Conservation (phyloP, 2,797 vertebrate genomes). For the Heteromormyrus szaboi region DNA sequence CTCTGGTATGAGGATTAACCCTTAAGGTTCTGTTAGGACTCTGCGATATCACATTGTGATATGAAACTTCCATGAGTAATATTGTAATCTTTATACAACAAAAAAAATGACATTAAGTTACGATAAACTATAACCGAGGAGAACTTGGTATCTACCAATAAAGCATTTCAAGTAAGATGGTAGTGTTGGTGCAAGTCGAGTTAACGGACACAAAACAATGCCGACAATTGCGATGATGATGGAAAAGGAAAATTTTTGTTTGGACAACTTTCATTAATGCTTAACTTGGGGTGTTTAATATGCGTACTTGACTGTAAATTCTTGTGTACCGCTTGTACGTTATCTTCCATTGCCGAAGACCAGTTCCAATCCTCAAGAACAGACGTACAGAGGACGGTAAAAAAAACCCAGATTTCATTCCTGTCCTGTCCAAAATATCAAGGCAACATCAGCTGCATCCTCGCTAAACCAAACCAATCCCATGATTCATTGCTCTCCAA, state of each 20-base stretch:
- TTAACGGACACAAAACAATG: not conserved
- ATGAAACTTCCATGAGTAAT: not conserved
- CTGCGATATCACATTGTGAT: not conserved
- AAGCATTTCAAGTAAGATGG: not conserved
- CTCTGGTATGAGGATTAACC: not conserved
- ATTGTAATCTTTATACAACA: not conserved
- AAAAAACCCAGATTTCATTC: not conserved
- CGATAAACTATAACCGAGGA: not conserved
- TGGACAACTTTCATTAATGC: not conserved
- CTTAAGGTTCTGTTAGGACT: not conserved
- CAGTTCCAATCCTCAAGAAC: not conserved
- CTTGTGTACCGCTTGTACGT: not conserved
- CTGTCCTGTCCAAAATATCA: not conserved
- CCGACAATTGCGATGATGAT: not conserved
- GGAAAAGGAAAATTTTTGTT: not conserved
- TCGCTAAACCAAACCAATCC: not conserved
- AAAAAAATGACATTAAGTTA: not conserved
- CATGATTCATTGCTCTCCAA: not conserved
- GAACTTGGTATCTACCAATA: not conserved
- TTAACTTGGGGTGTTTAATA: not conserved
- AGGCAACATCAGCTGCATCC: not conserved
- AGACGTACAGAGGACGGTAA: not conserved
- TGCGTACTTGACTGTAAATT: not conserved
- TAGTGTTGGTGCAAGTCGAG: not conserved
- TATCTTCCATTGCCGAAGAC: not conserved